Evolutionary conservation across 2,797 vertebrate species (phyloP).

Genomic region (Lutjanus argentimaculatus): DNA sequence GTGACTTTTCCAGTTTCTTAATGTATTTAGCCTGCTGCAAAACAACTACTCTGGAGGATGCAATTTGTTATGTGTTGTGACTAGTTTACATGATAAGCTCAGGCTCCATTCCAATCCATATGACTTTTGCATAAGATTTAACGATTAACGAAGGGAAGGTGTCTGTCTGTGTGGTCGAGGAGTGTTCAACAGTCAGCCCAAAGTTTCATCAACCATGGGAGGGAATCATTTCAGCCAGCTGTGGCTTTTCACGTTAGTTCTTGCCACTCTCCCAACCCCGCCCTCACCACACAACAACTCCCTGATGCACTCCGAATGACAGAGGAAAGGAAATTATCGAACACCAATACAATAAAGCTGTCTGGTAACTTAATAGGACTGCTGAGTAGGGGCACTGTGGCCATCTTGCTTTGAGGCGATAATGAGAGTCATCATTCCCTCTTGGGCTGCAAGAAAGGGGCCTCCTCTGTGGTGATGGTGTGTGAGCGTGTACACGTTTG

Average conservation of each 20-base stretch:
- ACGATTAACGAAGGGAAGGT: slow-evolving; percentile 33
- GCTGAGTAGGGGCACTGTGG: slow-evolving; percentile 76
- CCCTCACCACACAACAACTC: slow-evolving; percentile 66
- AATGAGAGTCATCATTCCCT: slow-evolving; percentile 86
- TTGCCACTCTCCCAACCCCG: slow-evolving; percentile 42
- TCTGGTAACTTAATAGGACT: slow-evolving; percentile 83
- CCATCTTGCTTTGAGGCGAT: slow-evolving; percentile 83
- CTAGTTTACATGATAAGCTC: slow-evolving; percentile 25
- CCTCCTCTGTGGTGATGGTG: slow-evolving; percentile 54
- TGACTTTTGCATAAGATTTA: slow-evolving; percentile 17
- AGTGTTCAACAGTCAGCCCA: slow-evolving; percentile 36
- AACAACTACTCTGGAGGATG: slow-evolving; percentile 21
- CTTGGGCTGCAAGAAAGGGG: slow-evolving; percentile 70
- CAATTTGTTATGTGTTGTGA: slow-evolving; percentile 35
- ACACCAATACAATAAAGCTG: slow-evolving; percentile 84
- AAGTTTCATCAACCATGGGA: slow-evolving; percentile 40
- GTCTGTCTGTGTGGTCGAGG: slow-evolving; percentile 7
- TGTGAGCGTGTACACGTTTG: slow-evolving; percentile 10
- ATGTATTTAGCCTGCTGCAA: slow-evolving; percentile 35
- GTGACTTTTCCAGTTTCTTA: slow-evolving; percentile 46
- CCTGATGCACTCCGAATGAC: slow-evolving; percentile 76
- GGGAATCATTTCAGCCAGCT: slow-evolving; percentile 65
- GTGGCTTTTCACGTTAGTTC: slow-evolving; percentile 68
- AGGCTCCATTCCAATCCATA: slow-evolving; percentile 14
- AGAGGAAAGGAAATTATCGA: slow-evolving; percentile 82